Conservation (phyloP, 2,888 invertebrate genomes). For the Lissocephala sabroskyi region DNA sequence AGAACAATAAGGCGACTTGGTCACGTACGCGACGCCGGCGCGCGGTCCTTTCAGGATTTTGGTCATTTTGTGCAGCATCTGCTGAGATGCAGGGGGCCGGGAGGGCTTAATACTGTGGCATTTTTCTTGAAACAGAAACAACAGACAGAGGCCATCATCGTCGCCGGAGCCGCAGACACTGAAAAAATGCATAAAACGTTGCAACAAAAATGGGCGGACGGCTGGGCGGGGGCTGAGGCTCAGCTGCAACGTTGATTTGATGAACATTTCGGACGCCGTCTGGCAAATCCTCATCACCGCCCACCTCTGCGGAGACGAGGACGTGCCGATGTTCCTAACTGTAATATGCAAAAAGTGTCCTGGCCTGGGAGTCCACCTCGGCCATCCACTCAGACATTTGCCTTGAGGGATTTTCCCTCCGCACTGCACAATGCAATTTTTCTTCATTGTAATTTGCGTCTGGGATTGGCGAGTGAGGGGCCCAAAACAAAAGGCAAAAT, state of each 20-base stretch:
- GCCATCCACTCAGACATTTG: constrained; percentile 46
- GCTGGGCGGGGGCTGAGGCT: constrained; percentile 19
- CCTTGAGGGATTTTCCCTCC: constrained; percentile 46
- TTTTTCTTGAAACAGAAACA: constrained; percentile 61
- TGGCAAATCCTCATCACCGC: constrained; percentile 25
- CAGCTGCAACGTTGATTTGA: constrained; percentile 62
- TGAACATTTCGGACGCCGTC: constrained; percentile 44
- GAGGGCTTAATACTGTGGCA: constrained; percentile 58
- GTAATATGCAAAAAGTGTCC: constrained; percentile 51
- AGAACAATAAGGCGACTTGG: constrained; percentile 51
- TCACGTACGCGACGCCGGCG: constrained; percentile 33
- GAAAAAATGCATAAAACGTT: constrained; percentile 63
- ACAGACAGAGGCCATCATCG: constrained; percentile 38
- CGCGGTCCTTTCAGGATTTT: constrained; percentile 47
- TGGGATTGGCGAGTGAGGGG: not conserved
- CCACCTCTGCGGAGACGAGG: constrained; percentile 18
- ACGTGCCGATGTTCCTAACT: constrained; percentile 50
- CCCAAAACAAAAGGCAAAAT: not conserved
- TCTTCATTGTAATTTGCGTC: constrained; percentile 55
- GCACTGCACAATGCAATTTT: constrained; percentile 43
- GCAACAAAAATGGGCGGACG: constrained; percentile 40
- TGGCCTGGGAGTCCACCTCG: no score
- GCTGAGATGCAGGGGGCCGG: no score
- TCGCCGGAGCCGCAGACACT: constrained; percentile 39
- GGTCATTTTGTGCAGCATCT: constrained; percentile 40